Evolutionary conservation across 1,140 invertebrate genomes (phyloP), one percentile per base, ranked within the genome.

Genomic region (Hirudo medicinalis): DNA sequence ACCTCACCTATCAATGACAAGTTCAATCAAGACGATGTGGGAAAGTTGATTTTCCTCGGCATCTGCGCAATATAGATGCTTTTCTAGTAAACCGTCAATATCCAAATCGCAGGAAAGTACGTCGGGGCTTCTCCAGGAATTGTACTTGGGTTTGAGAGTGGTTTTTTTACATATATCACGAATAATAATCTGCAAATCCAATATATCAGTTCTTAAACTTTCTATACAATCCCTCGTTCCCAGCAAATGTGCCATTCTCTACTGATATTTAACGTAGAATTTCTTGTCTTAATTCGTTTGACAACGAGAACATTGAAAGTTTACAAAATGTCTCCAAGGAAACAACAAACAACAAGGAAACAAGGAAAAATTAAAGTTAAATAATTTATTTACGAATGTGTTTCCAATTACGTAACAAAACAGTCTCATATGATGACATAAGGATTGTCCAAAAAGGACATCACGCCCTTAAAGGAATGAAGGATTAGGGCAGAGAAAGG

Each of bases 71-170:
- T 53, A 75, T 68, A 74, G 74, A 72, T 81, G 79, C 53, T 78
- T 70, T n/a, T 80, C 78, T 25, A 82, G 72, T 11, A 82, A 73
- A 29, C 81, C 77, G 5, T 78, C 76, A 15, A 81, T 77, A 66
- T 82, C 78, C 40, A 82, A 55, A 54, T 80, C 79, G 66, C 72
- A 69, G n/a, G 79, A 77, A 22, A 72, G 67, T 71, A 81, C 79
- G 72, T 81, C 79, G 13, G 80, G 80, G 71, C 79, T 81, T 68
- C 81, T 82, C 80, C 80, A 82, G n/a, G 80, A 81, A 17, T 77
- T 75, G 57, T 71, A 75, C 3, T 80, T 73, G 9, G 80, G 80
- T 13, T 80, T 79, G 53, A 76, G 71, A 22, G 79, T 72, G n/a
- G 78, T 80, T 0, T 78, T 69, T 49, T 49, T 13, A 49, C 43